Conservation (phyloP, 2,888 invertebrate species). For the Halictus quadricinctus region DNA sequence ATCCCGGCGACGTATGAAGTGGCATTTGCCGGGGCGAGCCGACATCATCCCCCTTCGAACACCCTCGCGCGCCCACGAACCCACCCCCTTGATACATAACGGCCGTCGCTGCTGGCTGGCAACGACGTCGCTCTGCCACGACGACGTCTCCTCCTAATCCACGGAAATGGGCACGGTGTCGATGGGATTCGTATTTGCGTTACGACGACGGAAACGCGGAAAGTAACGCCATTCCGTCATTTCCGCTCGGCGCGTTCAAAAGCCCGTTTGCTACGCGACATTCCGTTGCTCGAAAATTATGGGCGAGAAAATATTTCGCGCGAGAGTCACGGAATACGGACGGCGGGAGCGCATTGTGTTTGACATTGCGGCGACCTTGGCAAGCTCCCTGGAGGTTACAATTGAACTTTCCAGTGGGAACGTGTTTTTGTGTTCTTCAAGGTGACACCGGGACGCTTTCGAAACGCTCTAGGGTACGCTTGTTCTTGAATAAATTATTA, state of each 20-base stretch:
- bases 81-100: constrained; percentile 34
- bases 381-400: not conserved
- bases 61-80: constrained; percentile 21
- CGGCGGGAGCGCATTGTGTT: not conserved
- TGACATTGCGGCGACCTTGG: not conserved
- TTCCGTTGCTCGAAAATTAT: not conserved
- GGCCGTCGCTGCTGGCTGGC: constrained; percentile 16
- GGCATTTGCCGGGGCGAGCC: constrained; percentile 57
- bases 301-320: not conserved
- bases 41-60: constrained; percentile 36
- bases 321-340: too few relatives aligned
- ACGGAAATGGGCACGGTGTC: constrained; percentile 74
- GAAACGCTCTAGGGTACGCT: too few relatives aligned
- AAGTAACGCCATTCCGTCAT: constrained; percentile 78
- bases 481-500: too few relatives aligned
- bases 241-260: constrained; percentile 63
- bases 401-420: not conserved
- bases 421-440: too few relatives aligned
- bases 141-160: constrained; percentile 63
- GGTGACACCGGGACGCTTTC: too few relatives aligned
- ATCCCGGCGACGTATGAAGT: constrained; percentile 62
- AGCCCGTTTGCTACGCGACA: not conserved
- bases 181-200: constrained; percentile 73
- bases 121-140: not conserved
- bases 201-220: constrained; percentile 72